Conservation (phyloP, 2,113 vertebrate genomes). For the Aptenodytes patagonicus region DNA sequence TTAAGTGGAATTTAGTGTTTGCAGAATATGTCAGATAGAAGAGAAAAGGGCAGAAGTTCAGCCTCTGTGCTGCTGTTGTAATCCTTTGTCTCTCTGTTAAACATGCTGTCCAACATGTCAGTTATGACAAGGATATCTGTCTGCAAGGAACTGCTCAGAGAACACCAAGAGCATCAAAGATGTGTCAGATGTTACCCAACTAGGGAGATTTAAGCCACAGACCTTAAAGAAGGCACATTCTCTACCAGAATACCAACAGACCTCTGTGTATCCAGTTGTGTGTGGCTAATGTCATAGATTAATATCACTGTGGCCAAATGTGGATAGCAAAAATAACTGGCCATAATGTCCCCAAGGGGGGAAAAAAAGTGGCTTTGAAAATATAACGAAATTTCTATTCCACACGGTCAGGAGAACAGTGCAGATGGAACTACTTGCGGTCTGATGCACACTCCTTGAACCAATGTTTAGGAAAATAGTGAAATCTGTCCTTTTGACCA, state of each 20-base stretch:
- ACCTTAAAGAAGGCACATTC: neutral
- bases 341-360: neutral
- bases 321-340: neutral
- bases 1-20: neutral
- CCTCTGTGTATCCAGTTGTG: neutral
- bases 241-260: neutral
- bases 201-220: neutral
- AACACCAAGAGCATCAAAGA: neutral
- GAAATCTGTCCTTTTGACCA: neutral
- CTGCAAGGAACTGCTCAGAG: neutral
- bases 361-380: neutral
- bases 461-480: neutral
- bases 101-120: neutral
- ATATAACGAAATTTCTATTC: neutral
- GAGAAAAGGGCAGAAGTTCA: neutral
- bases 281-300: neutral
- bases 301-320: neutral
- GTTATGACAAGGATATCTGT: neutral
- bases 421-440: fast-evolving
- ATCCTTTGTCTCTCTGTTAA: neutral
- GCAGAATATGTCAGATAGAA: neutral
- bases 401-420: neutral
- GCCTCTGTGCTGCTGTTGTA: neutral
- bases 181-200: neutral
- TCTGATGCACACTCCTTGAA: neutral